Evolutionary conservation across 2,888 invertebrate species (phyloP), one percentile per base, ranked within the genome.

Genomic region (Drosophila incognita): DNA sequence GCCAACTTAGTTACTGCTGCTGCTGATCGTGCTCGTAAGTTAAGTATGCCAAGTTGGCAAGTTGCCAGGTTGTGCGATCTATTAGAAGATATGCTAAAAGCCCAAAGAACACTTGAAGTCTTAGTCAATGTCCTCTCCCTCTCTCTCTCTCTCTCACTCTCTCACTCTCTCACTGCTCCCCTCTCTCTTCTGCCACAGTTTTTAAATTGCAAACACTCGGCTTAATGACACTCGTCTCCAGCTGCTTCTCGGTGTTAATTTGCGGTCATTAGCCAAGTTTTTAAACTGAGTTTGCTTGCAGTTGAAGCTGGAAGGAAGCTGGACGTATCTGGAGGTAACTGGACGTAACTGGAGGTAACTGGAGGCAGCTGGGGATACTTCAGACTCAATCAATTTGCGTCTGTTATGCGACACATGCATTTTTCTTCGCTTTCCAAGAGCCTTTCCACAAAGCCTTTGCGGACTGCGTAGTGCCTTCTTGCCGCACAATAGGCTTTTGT

Each of bases 21-120:
- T 48, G 48, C n/a, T 27, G 59, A 53, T 35, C 31, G 46, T 53
- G 62, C 62, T 63, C 74, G 79, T 69, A 65, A 74, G 74, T 83
- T 77, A 74, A 81, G 78, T 83, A 83, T 83, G 83, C 80, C 74
- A 79, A 72, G 69, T 69, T 81, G 31, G 38, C 29, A 18, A 46
- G 48, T 35, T 54, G 83, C 62, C 61, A 73, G 58, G 6, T 33
- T 71, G 54, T 72, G 56, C 88, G 83, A 85, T 88, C 83, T 83
- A 81, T 86, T 86, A 78, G 83, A 73, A 83, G 87, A 88, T 83
- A 83, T 88, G 87, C 89, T 88, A 83, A 83, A 88, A 83, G 83
- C 87, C 81, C 81, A 74, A 68, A 63, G 65, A 73, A 67, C 81
- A 82, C 83, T 87, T 80, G 52, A 71, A 60, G 46, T 24, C 58